Evolutionary conservation across 2,888 invertebrate species (phyloP).

Genomic region (Pheosia tremula): DNA sequence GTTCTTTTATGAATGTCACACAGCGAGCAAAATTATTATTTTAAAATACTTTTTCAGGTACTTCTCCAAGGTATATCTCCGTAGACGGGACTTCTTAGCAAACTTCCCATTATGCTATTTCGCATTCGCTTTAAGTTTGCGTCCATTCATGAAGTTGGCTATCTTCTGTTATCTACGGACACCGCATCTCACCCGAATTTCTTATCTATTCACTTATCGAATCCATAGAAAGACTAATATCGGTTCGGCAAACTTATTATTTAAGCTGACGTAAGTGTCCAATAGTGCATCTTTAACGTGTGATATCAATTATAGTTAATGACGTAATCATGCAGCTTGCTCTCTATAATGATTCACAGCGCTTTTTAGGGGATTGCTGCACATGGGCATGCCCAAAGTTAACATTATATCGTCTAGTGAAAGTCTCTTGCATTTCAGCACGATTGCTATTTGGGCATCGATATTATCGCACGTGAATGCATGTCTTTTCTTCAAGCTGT

Average conservation of each 20-base stretch:
- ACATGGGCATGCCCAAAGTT: background rate
- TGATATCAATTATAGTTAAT: background rate
- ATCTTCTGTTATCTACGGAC: conserved; percentile 69
- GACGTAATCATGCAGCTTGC: background rate
- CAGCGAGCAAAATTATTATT: background rate
- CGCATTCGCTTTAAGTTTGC: conserved; percentile 54
- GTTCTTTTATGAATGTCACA: too few relatives aligned
- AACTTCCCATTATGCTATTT: conserved; percentile 70
- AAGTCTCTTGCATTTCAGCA: conserved; percentile 47
- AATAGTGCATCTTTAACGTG: too few relatives aligned
- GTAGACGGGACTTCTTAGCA: conserved; percentile 72
- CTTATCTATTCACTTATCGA: conserved; percentile 73
- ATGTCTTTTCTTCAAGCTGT: conserved; percentile 77
- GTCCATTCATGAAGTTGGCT: conserved; percentile 42
- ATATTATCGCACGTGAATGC: conserved; percentile 77
- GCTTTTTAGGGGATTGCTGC: background rate
- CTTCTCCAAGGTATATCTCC: conserved; percentile 65
- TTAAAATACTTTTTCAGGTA: conserved; percentile 60
- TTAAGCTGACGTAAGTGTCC: conserved; percentile 72
- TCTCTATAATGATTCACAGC: background rate
- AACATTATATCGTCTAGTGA: background rate
- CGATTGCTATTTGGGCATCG: conserved; percentile 77
- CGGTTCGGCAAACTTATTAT: conserved; percentile 70
- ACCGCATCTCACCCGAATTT: conserved; percentile 72
- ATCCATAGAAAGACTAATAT: conserved; percentile 70